Evolutionary conservation across 1,140 invertebrate genomes (phyloP).

Genomic region (Papilio glaucus): DNA sequence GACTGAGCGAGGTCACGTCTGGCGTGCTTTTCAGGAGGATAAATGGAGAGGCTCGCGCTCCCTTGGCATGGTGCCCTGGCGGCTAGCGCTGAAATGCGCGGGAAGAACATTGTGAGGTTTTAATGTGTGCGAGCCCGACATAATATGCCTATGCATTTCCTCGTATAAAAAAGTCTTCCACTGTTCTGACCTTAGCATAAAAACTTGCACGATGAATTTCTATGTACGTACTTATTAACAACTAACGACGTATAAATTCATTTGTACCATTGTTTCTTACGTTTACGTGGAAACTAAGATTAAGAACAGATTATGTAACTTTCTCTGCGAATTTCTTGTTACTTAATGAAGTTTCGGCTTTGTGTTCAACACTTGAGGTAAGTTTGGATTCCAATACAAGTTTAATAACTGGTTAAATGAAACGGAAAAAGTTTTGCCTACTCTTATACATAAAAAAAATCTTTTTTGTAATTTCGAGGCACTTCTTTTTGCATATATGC

Average conservation of each 20-base stretch:
- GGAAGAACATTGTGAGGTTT: too few relatives aligned
- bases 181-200: too few relatives aligned
- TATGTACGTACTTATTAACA: neutral
- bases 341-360: constrained; percentile 58
- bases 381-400: constrained; percentile 9
- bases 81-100: too few relatives aligned
- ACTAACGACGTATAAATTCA: constrained; percentile 17
- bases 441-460: neutral
- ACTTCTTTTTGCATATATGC: too few relatives aligned
- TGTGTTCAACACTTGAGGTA: constrained; percentile 53
- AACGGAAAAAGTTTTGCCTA: neutral
- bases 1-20: too few relatives aligned
- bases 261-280: constrained; percentile 52
- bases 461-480: neutral
- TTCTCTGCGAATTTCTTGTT: constrained; percentile 49
- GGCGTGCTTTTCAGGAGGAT: too few relatives aligned
- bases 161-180: too few relatives aligned
- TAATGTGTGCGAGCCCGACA: too few relatives aligned
- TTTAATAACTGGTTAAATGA: constrained; percentile 3
- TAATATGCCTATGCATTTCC: too few relatives aligned
- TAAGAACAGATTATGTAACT: constrained; percentile 62
- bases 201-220: neutral
- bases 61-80: too few relatives aligned
- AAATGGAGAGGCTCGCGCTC: too few relatives aligned
- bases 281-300: constrained; percentile 67